A percentile compares a stretch with the other conserved stretches of the same genome.
Conservation (phyloP, 2,888 invertebrate species). For the Polyommatus iphigenia region DNA sequence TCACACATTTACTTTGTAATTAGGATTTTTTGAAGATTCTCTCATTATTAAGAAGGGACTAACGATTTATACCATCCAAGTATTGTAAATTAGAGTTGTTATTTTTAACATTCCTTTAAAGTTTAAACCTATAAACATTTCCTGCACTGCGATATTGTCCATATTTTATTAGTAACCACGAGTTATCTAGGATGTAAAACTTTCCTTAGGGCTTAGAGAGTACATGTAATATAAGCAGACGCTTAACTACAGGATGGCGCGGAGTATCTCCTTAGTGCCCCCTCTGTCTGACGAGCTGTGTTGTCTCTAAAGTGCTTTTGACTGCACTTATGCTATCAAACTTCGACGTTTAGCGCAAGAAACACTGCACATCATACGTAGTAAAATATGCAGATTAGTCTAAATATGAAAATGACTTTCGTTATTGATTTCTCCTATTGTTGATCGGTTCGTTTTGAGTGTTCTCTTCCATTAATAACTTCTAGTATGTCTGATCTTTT, state of each 20-base stretch:
- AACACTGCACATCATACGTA: not conserved
- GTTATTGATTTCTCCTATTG: not conserved
- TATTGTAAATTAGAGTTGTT: too few relatives aligned
- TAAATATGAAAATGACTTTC: not conserved
- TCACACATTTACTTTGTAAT: not conserved
- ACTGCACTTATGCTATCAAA: conserved; percentile 16
- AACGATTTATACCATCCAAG: too few relatives aligned
- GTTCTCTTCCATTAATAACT: not conserved
- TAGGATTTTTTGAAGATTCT: not conserved
- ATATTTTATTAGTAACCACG: not conserved
- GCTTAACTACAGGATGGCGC: conserved; percentile 22
- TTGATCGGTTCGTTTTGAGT: not conserved
- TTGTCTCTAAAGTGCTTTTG: conserved; percentile 26
- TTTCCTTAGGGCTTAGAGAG: not conserved
- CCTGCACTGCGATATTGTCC: too few relatives aligned
- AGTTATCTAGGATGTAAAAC: not conserved
- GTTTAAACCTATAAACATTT: too few relatives aligned
- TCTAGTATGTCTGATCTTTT: not conserved
- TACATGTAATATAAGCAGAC: conserved; percentile 6
- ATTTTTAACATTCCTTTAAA: too few relatives aligned
- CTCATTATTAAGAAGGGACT: not conserved
- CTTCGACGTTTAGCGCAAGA: conserved; percentile 16
- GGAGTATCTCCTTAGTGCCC: conserved; percentile 18
- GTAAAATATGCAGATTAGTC: not conserved
- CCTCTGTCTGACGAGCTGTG: conserved; percentile 26